phyloP scores from a whole-genome alignment of 2,113 vertebrate species.

The Caretta caretta region DNA sequence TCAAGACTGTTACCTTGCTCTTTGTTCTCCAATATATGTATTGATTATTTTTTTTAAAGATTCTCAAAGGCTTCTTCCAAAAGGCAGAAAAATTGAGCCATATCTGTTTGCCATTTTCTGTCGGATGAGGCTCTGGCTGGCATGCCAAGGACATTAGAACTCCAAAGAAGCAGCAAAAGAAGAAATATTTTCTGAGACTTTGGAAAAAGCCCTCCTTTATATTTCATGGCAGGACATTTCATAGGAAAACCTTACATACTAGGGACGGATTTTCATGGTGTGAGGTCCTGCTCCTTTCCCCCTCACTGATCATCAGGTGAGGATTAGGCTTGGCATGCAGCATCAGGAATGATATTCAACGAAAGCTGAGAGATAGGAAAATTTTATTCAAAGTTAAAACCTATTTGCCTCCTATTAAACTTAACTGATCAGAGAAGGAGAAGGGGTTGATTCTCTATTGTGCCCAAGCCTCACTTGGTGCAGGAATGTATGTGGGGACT shows the following conservation, averaged over 20 bases:
- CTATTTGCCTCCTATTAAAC: neutral
- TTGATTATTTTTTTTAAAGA: neutral
- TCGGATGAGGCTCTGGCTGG: neutral
- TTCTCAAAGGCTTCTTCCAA: neutral
- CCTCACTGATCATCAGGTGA: slow-evolving; percentile 34
- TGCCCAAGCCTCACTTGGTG: neutral
- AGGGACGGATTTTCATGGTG: slow-evolving; percentile 21
- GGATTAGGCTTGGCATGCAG: slow-evolving; percentile 34
- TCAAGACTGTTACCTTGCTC: neutral
- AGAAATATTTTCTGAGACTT: slow-evolving; percentile 7
- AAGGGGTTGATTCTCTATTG: neutral
- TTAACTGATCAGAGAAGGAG: neutral
- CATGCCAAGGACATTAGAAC: neutral
- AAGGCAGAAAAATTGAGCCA: neutral
- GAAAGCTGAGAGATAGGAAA: neutral
- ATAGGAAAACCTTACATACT: neutral
- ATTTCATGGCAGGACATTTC: slow-evolving; percentile 11
- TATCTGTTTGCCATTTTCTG: neutral
- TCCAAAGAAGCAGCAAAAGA: slow-evolving; percentile 22
- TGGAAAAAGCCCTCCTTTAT: neutral
- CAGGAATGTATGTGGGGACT: neutral
- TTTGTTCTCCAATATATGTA: neutral
- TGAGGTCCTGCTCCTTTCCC: slow-evolving; percentile 37
- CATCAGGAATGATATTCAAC: neutral
- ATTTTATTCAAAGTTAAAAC: slow-evolving; percentile 30